Evolutionary conservation across 2,888 invertebrate genomes (phyloP), one percentile per base, ranked within the genome.

Genomic region (Melanostoma mellinum): DNA sequence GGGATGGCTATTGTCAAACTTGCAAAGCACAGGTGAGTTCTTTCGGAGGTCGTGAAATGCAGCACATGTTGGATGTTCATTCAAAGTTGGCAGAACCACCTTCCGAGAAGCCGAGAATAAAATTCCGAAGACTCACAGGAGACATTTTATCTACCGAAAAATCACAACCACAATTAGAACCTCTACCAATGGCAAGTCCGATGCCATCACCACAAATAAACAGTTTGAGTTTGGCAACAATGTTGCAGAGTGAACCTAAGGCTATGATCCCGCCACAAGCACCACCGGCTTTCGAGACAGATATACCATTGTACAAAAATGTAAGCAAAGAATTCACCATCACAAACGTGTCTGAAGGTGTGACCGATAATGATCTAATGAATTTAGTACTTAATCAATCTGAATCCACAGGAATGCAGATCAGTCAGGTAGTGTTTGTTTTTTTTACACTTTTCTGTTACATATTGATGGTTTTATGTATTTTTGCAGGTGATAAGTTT

Each of bases 1-100:
- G 94, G 94, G 92, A 92, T 79, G 94, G 94, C 0, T 92, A 91
- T 86, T 94, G 94, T 87, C 89, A 87, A 61, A 86, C 92, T 8
- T 94, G 94, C 85, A 91, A 92, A 87, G 38, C 68, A 2, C 78
- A 87, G 30, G 36, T 86, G 35, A 56, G 38, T 33, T 30, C 10
- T 36, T n/a, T 61, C n/a, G 10, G 80, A 30, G 33, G 77, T 48
- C 35, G 67, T 6, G 91, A 91, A 81, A 82, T 90, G 10, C 86
- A 85, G 2, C 91, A 91, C 77, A 87, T 91, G 88, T 60, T 87
- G 1, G 85, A 86, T 0, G 74, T 76, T 60, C 87, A 89, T 87
- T 75, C 65, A 30, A 69, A 46, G n/a, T 4, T 30, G 40, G 44
- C 3, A 3, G 67, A 69, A 4, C 9, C 30, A 6, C 0, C 44